A percentile compares a stretch with the other conserved stretches of the same genome.
These are phyloP conservation scores for Siphlonurus alternatus DNA, from an alignment of 2,888 invertebrate genomes.

Conservation along the genomic window DNA sequence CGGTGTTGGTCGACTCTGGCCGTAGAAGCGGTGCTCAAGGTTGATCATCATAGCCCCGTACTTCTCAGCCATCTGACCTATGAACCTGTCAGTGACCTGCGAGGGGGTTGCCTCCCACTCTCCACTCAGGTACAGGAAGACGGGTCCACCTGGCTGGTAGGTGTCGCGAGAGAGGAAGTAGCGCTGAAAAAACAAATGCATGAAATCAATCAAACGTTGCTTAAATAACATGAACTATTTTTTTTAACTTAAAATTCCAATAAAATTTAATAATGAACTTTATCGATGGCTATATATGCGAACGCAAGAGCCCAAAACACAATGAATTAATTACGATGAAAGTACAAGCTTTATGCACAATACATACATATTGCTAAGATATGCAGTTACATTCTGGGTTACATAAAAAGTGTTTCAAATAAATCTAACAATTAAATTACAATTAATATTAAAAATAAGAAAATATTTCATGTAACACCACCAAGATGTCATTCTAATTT, in stretches of 20 bases:
- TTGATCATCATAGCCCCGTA: slow-evolving; percentile 28
- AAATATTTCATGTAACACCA: no score
- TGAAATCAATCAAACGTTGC: background rate
- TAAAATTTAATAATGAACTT: background rate
- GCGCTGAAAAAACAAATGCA: slow-evolving; percentile 23
- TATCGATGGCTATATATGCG: background rate
- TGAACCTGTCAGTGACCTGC: slow-evolving; percentile 26
- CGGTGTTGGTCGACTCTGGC: slow-evolving; percentile 31
- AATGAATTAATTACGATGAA: no score
- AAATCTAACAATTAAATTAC: no score
- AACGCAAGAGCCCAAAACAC: no score
- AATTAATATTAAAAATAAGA: no score
- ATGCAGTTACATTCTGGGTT: no score
- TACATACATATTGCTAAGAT: no score
- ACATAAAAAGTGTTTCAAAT: no score
- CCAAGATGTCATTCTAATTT: no score
- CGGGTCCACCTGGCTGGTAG: slow-evolving; percentile 29
- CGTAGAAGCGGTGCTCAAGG: slow-evolving; percentile 35
- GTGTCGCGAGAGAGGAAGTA: slow-evolving; percentile 29
- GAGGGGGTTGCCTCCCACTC: slow-evolving; percentile 27
- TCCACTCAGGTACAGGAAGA: slow-evolving; percentile 35
- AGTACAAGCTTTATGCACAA: no score
- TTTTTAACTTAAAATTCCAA: background rate
- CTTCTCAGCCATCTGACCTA: slow-evolving; percentile 22
- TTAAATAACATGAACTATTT: background rate